Evolutionary conservation across 2,113 vertebrate genomes (phyloP), one percentile per base, ranked within the genome.

Genomic region (Ranitomeya variabilis): DNA sequence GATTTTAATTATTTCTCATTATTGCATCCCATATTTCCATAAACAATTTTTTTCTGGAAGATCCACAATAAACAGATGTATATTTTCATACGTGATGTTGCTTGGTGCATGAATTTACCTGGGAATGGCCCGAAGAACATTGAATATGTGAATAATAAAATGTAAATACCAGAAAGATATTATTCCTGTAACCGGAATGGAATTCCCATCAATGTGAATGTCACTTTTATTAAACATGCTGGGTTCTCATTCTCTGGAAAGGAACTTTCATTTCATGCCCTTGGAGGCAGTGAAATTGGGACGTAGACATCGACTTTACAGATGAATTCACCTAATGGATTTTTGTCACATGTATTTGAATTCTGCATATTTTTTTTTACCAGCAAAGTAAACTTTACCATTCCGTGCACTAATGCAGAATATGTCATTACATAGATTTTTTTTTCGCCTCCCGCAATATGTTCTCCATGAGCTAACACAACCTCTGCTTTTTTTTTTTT

Each of bases 301-400:
- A 89, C 83, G 54, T 55, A 90, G 86, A 90, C 62, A 84, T 91
- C 90, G 51, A 62, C 54, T 90, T 93, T 92, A 90, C 51, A 86
- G 21, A 71, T 87, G n/a, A 31, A 31, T 92, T 78, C 2, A 2
- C 87, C 90, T 86, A 86, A 86, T 86, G 84, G 84, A 21, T 76
- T 86, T 86, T 76, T 86, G 84, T 86, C 69, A 86, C 67, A 76
- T 62, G 69, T 16, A 86, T 86, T 86, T 62, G 84, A 18, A 74
- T 86, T 60, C 55, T 60, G 69, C 69, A 86, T 60, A 86, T 60
- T 60, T 64, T 74, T 74, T 45, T 74, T 45, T 74, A 31, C 7
- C 21, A n/a, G 45, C 10, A 87, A 92, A 90, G 87, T 90, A 90
- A 88, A 54, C 19, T 0, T 54, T 19, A 21, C 7, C 89, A 64